Conservation (phyloP, 2,888 invertebrate genomes). For the Drosophila anomelani region DNA sequence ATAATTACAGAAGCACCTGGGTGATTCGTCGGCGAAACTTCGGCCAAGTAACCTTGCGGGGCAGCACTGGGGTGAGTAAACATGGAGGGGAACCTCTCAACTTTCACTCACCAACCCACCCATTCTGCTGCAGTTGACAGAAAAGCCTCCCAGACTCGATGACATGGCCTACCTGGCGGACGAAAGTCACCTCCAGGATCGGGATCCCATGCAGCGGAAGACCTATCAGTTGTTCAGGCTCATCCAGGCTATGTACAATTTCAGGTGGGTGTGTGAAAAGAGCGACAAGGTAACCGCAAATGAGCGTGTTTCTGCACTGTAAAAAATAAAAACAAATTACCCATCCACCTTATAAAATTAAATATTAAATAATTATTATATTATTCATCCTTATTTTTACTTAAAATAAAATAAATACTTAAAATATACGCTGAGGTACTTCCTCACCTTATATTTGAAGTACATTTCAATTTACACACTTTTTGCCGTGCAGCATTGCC, state of each 20-base stretch:
- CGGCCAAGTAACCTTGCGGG: conserved; percentile 59
- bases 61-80: conserved; percentile 63
- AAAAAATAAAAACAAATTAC: not conserved
- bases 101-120: not conserved
- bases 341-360: not conserved
- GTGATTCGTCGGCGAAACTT: conserved; percentile 75
- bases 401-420: no score
- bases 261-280: conserved; percentile 59
- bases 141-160: conserved; percentile 62
- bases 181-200: conserved; percentile 58
- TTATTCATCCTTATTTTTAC: no score
- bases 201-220: conserved; percentile 82
- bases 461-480: not conserved
- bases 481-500: conserved; percentile 60
- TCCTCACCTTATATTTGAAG: not conserved
- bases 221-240: conserved; percentile 73
- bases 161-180: conserved; percentile 61
- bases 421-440: no score
- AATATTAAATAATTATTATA: not conserved
- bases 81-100: not conserved
- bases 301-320: not conserved
- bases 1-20: conserved; percentile 55
- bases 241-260: conserved; percentile 69
- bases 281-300: not conserved
- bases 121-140: conserved; percentile 52